phyloP scores from a whole-genome alignment of 2,113 vertebrate species.

The Mastomys coucha region DNA sequence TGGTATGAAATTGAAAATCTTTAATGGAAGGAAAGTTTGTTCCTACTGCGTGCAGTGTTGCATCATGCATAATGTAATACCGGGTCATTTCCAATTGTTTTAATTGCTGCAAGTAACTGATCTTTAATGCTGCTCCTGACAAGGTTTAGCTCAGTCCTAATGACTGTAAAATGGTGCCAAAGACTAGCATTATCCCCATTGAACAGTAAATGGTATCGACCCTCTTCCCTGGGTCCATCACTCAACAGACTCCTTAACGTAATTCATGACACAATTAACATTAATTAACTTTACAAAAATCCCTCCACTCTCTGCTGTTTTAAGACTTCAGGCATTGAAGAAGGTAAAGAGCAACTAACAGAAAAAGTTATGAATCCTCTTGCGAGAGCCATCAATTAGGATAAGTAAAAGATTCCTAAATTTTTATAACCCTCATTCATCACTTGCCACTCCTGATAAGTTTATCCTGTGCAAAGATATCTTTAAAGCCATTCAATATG shows the following conservation, averaged over 20 bases:
- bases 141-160: slow-evolving; percentile 63
- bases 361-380: slow-evolving; percentile 72
- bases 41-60: slow-evolving; percentile 60
- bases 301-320: slow-evolving; percentile 56
- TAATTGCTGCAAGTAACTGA: slow-evolving; percentile 77
- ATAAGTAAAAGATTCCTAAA: slow-evolving; percentile 74
- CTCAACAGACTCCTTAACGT: slow-evolving; percentile 68
- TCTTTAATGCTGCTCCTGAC: slow-evolving; percentile 76
- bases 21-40: slow-evolving; percentile 79
- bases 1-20: slow-evolving; percentile 72
- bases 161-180: slow-evolving; percentile 72
- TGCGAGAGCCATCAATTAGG: slow-evolving; percentile 70
- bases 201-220: slow-evolving; percentile 82
- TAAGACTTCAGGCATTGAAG: slow-evolving; percentile 62
- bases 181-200: slow-evolving; percentile 76
- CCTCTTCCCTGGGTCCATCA: slow-evolving; percentile 67
- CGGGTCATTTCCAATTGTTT: slow-evolving; percentile 76
- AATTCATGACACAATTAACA: slow-evolving; percentile 82
- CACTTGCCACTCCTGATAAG: slow-evolving; percentile 61
- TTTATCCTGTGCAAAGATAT: slow-evolving; percentile 70
- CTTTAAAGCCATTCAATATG: slow-evolving; percentile 67
- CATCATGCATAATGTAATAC: slow-evolving; percentile 77
- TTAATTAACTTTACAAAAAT: slow-evolving; percentile 79
- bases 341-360: slow-evolving; percentile 70
- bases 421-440: slow-evolving; percentile 77